A percentile compares a stretch with the other conserved stretches of the same genome.
Evolutionary conservation across 1,140 invertebrate genomes (phyloP).

Genomic region (Hypothenemus hampei): DNA sequence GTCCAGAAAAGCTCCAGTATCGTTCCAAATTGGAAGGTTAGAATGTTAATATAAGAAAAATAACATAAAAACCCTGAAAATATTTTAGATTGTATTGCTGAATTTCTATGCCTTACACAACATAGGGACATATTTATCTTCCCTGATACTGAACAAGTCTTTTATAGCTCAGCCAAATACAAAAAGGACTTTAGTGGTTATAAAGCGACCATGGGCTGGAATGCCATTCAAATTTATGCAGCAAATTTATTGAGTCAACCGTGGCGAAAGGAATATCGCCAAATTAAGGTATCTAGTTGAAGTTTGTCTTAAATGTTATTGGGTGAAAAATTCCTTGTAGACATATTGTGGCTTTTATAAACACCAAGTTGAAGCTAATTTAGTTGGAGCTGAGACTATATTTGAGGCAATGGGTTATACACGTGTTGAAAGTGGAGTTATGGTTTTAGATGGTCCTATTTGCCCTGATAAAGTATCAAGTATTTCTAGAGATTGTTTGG

Average conservation of each 20-base stretch:
- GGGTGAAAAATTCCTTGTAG: constrained; percentile 45
- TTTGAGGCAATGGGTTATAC: constrained; percentile 79
- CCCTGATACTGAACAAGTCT: constrained; percentile 65
- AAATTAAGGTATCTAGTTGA: constrained; percentile 59
- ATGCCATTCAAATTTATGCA: constrained; percentile 77
- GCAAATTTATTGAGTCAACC: constrained; percentile 78
- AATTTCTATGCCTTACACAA: constrained; percentile 71
- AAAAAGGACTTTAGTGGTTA: constrained; percentile 73
- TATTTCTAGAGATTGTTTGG: constrained; percentile 75
- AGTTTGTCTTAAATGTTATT: neutral
- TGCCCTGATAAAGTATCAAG: constrained; percentile 74
- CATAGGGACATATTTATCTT: constrained; percentile 75
- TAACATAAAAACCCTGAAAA: neutral
- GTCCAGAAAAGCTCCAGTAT: constrained; percentile 65
- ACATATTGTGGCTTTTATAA: constrained; percentile 81
- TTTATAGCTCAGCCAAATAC: constrained; percentile 64
- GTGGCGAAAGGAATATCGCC: constrained; percentile 80
- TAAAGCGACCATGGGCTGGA: constrained; percentile 73
- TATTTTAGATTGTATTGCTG: constrained; percentile 64
- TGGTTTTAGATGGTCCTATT: constrained; percentile 64
- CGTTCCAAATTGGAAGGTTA: constrained; percentile 69
- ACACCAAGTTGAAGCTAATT: constrained; percentile 75
- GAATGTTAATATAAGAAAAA: neutral
- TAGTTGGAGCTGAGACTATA: constrained; percentile 68
- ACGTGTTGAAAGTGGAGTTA: constrained; percentile 51